phyloP scores from a whole-genome alignment of 2,797 vertebrate species.

The Chiloscyllium punctatum region DNA sequence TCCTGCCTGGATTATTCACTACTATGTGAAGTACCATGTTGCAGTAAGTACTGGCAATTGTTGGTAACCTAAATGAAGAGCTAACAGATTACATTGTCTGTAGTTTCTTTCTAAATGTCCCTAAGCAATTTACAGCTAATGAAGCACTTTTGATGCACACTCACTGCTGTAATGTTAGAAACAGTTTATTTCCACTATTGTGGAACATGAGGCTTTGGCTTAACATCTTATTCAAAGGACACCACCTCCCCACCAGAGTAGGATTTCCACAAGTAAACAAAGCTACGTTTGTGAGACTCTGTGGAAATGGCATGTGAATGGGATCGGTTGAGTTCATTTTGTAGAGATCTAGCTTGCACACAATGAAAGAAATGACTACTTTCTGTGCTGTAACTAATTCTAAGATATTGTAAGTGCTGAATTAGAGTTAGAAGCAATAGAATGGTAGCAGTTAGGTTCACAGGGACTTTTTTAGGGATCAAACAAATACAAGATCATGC shows the following conservation, averaged over 20 bases:
- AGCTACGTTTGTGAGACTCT: too few relatives aligned
- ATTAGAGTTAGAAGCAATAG: too few relatives aligned
- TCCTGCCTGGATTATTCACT: conserved; percentile 73
- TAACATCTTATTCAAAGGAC: not conserved
- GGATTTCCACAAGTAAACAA: not conserved
- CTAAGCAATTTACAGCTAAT: not conserved
- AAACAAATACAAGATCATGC: too few relatives aligned
- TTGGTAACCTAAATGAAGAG: not conserved
- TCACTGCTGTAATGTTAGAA: not conserved
- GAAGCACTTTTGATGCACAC: not conserved
- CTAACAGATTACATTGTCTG: not conserved
- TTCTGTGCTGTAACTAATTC: not conserved
- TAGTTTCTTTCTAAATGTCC: not conserved
- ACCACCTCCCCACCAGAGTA: not conserved
- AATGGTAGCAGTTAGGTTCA: too few relatives aligned
- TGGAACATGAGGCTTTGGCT: not conserved
- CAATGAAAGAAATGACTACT: not conserved
- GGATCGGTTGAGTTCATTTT: not conserved
- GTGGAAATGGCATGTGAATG: not conserved
- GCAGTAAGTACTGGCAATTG: conserved; percentile 61
- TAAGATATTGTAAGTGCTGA: too few relatives aligned
- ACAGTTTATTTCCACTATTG: not conserved
- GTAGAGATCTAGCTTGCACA: not conserved
- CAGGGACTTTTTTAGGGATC: too few relatives aligned
- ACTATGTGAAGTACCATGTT: conserved; percentile 76